Conservation (phyloP, 2,888 invertebrate species). For the Pyrochroa serraticornis region DNA sequence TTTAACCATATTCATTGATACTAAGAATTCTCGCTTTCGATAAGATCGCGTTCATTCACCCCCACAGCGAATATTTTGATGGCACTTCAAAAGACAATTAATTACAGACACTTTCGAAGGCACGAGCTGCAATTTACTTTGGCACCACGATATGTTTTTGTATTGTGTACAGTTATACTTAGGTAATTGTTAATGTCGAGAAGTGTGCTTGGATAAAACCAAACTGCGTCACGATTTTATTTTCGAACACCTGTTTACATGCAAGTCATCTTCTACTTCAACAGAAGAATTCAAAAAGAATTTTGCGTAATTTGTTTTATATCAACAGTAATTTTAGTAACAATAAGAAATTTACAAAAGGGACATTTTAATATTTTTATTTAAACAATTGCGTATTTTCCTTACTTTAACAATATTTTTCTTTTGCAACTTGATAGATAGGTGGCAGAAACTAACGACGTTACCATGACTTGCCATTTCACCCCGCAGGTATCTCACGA, state of each 20-base stretch:
- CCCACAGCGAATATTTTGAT: constrained; percentile 16
- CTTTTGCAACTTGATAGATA: constrained; percentile 34
- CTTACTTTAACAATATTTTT: too few species aligned
- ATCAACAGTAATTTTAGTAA: too few species aligned
- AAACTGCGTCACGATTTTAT: constrained; percentile 22
- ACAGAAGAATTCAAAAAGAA: background rate
- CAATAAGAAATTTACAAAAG: background rate
- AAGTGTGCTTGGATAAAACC: constrained; percentile 10
- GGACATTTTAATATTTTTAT: background rate
- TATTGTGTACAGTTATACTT: constrained; percentile 16
- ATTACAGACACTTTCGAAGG: constrained; percentile 8
- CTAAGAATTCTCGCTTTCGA: constrained; percentile 34
- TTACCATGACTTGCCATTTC: constrained; percentile 44
- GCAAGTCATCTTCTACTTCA: constrained; percentile 16
- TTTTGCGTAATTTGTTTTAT: constrained; percentile 6
- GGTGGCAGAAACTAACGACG: constrained; percentile 38
- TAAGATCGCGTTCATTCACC: constrained; percentile 29
- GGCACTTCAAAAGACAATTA: constrained; percentile 13
- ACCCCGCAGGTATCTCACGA: constrained; percentile 45
- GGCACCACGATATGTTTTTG: constrained; percentile 15
- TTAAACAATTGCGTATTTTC: too few species aligned
- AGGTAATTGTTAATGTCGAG: constrained; percentile 11
- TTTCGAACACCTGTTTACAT: constrained; percentile 27
- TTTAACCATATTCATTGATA: constrained; percentile 45
- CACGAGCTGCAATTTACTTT: constrained; percentile 16